Evolutionary conservation across 2,888 invertebrate genomes (phyloP).

Genomic region (Sarcophaga variegata): DNA sequence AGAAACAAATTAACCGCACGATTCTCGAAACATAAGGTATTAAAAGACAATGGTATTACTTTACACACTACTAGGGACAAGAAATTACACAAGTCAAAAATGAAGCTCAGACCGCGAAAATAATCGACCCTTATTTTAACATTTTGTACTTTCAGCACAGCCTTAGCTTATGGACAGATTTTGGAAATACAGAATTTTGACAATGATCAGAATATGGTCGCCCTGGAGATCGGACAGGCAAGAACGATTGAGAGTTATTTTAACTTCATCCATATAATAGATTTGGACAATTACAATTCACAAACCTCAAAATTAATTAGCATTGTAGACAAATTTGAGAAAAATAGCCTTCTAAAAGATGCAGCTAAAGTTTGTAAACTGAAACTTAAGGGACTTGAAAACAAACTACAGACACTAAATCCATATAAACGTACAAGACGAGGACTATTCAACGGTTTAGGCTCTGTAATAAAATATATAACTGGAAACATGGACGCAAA

Average conservation of each 20-base stretch:
- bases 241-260: background rate
- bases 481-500: no score
- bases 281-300: conserved; percentile 9
- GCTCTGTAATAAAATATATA: conserved; percentile 7
- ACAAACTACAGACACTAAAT: background rate
- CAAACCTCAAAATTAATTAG: conserved; percentile 13
- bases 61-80: background rate
- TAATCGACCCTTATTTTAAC: no score
- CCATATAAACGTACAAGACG: background rate
- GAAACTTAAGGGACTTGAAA: conserved; percentile 16
- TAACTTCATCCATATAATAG: no score
- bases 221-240: conserved; percentile 1
- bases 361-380: conserved; percentile 22
- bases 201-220: background rate
- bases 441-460: conserved; percentile 11
- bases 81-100: conserved; percentile 3
- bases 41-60: background rate
- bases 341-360: conserved; percentile 7
- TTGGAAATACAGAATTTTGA: conserved; percentile 15
- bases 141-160: background rate
- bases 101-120: background rate
- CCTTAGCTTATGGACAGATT: conserved; percentile 11
- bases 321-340: conserved; percentile 1
- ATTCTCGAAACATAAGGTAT: background rate
- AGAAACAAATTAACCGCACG: background rate